Percentiles rank a stretch among this genome's conserved stretches.
These are phyloP conservation scores for Dromius quadrimaculatus DNA, from an alignment of 2,888 invertebrate species.

Conservation along the genomic window DNA sequence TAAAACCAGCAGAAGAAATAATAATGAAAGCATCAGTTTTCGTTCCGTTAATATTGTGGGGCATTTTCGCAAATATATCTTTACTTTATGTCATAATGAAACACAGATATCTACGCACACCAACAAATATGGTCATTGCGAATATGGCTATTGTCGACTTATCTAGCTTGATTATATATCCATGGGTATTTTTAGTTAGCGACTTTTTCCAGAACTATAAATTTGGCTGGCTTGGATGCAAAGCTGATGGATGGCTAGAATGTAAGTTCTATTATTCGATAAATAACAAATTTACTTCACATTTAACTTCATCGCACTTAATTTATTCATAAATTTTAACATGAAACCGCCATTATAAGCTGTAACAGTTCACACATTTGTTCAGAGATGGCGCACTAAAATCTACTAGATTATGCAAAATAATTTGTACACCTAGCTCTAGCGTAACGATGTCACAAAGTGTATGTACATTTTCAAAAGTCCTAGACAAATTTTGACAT, in stretches of 20 bases:
- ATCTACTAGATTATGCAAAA: not conserved
- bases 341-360: too few species aligned
- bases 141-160: constrained; percentile 82
- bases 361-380: too few species aligned
- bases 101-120: constrained; percentile 75
- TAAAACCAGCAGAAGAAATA: constrained; percentile 72
- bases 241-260: constrained; percentile 82
- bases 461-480: too few species aligned
- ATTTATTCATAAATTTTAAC: not conserved
- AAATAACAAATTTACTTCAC: not conserved
- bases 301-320: not conserved
- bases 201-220: constrained; percentile 85
- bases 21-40: constrained; percentile 72
- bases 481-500: too few species aligned
- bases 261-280: constrained; percentile 69
- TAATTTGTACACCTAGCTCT: too few species aligned
- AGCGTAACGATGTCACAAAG: too few species aligned
- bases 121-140: constrained; percentile 79
- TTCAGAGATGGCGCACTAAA: not conserved
- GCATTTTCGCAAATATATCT: constrained; percentile 76
- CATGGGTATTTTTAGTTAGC: constrained; percentile 80
- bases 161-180: constrained; percentile 75
- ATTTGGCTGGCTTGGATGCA: constrained; percentile 80
- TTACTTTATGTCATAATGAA: constrained; percentile 74
- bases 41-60: constrained; percentile 73